Base-by-base conservation (phyloP, 2,797 vertebrate genomes). In the Periparus ater region DNA sequence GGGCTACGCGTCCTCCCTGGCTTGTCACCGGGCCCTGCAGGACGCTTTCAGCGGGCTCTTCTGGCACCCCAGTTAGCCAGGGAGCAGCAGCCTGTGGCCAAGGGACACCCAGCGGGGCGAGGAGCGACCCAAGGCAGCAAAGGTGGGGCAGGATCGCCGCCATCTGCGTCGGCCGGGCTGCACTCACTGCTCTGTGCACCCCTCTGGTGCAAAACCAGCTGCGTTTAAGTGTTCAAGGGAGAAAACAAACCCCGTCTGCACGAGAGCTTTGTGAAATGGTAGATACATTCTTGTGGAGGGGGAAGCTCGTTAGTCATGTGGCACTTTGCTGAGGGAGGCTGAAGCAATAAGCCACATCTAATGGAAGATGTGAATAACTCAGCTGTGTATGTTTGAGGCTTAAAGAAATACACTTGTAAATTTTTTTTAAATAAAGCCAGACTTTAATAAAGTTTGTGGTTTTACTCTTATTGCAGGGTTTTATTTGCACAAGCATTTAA, bases 1-100 rank as follows among this genome's bases (percentile, higher is more conserved):
- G 83, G 99, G 99, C 93, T 99, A 99, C 96, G 97, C 97, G 58
- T 99, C 99, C 51, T 98, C 98, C 62, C 97, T 99, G 34, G 99
- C 99, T 1, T 99, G 99, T 98, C 98, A 99, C 97, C 98, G 99
- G 88, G 99, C 99, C 26, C 90, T 99, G 48, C 99, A 99, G 97
- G 99, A 99, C 71, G 99, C 99, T 1, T 99, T 99, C 98, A 99
- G 99, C 53, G 99, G 99, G 30, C 98, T 99, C 73, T 99, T 99
- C 94, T 98, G 98, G 98, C 96, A 98, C 91, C 96, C 98, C 90
- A 96, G 91, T 42, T 98, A 98, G 95, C 90, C 47, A 19, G 77
- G 7, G 15, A 30, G 76, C 92, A 5, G 13, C 72, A 8, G 68
- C 78, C 91, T 40, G 42, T 5, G 81, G 91, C 58, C 85, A 51